Evolutionary conservation across 2,797 vertebrate genomes (phyloP).

Genomic region (Cheirogaleus major): DNA sequence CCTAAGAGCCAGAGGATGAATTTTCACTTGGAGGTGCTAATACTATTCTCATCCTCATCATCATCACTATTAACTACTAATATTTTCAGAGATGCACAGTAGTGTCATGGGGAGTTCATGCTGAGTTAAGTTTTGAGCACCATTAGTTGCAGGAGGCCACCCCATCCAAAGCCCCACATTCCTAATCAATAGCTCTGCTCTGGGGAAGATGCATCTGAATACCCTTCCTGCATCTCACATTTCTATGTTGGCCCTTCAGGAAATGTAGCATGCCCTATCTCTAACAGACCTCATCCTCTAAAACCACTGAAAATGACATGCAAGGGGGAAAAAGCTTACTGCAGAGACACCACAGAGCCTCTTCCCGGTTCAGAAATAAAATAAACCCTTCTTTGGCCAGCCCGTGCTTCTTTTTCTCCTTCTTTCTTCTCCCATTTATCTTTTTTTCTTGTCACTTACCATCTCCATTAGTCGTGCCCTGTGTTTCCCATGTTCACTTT

Average conservation of each 20-base stretch:
- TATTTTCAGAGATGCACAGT: neutral
- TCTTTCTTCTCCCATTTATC: neutral
- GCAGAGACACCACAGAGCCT: neutral
- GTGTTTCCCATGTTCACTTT: neutral
- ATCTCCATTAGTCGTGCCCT: neutral
- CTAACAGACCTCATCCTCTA: neutral
- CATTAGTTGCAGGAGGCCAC: neutral
- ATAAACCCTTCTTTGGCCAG: neutral
- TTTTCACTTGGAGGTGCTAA: conserved; percentile 33
- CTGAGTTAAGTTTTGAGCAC: conserved; percentile 64
- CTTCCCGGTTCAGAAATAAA: neutral
- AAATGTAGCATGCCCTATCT: neutral
- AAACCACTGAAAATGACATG: neutral
- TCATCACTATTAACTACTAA: conserved; percentile 53
- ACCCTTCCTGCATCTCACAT: neutral
- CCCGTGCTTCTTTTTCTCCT: neutral
- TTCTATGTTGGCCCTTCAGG: neutral
- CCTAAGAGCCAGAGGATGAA: conserved; percentile 56
- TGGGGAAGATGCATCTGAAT: neutral
- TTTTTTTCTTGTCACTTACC: neutral
- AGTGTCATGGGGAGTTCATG: neutral
- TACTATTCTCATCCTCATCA: neutral
- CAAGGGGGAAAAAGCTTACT: neutral
- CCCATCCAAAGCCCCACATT: neutral
- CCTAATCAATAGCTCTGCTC: neutral